These are phyloP conservation scores for Hepsetus odoe DNA, from an alignment of 2,113 vertebrate genomes.

Conservation along the genomic window DNA sequence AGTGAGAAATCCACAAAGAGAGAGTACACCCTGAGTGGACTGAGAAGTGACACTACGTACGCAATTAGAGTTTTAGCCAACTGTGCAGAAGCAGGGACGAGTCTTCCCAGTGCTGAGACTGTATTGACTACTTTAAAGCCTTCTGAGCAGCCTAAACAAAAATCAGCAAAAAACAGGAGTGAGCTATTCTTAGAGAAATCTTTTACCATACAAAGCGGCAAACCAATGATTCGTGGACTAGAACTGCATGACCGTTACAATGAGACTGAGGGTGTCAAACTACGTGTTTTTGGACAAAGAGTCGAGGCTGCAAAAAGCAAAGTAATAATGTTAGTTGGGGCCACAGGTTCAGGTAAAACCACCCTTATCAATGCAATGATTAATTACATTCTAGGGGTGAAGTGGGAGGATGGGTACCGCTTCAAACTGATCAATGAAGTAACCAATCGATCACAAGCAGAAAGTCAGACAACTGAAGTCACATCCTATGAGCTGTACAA, in stretches of 20 bases:
- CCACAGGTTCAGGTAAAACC: constrained; percentile 56
- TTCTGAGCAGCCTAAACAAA: neutral
- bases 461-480: constrained; percentile 56
- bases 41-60: constrained; percentile 37
- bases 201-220: constrained; percentile 23
- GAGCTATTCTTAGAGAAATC: constrained; percentile 30
- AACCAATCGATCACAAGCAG: constrained; percentile 58
- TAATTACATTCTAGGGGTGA: constrained; percentile 52
- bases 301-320: constrained; percentile 49
- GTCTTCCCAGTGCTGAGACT: constrained; percentile 42
- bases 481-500: constrained; percentile 52
- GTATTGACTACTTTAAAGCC: constrained; percentile 6
- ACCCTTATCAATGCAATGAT: constrained; percentile 54
- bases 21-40: constrained; percentile 37
- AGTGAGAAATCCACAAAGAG: constrained; percentile 27
- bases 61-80: constrained; percentile 43
- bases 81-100: constrained; percentile 37
- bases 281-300: constrained; percentile 45
- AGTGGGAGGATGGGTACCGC: constrained; percentile 46
- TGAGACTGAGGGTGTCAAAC: neutral
- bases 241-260: neutral
- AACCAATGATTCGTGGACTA: constrained; percentile 35
- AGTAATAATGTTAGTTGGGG: constrained; percentile 52
- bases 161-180: constrained; percentile 4
- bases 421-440: constrained; percentile 49